Percentiles rank a stretch among this genome's conserved stretches.
Evolutionary conservation across 2,888 invertebrate species (phyloP).

Genomic region (Ditula angustiorana): DNA sequence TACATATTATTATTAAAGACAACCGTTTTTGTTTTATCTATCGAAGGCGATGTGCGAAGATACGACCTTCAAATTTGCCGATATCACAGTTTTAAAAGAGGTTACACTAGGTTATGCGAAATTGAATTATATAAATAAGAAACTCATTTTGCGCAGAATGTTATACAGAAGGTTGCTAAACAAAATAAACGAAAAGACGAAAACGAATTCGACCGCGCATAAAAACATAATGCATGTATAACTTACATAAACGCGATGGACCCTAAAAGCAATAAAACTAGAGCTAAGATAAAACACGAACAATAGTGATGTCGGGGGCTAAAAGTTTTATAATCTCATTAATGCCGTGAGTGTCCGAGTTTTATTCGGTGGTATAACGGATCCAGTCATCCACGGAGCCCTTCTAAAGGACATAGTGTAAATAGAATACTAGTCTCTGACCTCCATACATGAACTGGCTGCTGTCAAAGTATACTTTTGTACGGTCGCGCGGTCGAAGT

Average conservation of each 20-base stretch:
- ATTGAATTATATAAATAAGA: too few species aligned
- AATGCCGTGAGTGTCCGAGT: conserved; percentile 62
- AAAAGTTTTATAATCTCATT: conserved; percentile 76
- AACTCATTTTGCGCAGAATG: too few species aligned
- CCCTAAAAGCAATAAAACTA: conserved; percentile 35
- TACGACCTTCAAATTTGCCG: too few species aligned
- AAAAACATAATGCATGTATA: conserved; percentile 20
- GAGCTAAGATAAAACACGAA: conserved; percentile 41
- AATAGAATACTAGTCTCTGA: background rate
- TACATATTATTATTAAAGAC: too few species aligned
- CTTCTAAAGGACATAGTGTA: conserved; percentile 39
- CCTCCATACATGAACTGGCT: too few species aligned
- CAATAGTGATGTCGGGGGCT: conserved; percentile 54
- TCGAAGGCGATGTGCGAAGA: too few species aligned
- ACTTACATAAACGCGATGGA: conserved; percentile 12
- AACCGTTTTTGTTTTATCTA: too few species aligned
- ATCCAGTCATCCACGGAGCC: conserved; percentile 56
- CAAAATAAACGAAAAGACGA: background rate
- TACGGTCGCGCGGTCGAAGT: too few species aligned
- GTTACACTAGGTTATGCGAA: too few species aligned
- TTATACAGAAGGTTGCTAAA: too few species aligned
- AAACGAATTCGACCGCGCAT: conserved; percentile 9
- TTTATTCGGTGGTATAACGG: conserved; percentile 55
- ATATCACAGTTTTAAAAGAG: too few species aligned
- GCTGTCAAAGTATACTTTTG: too few species aligned